Evolutionary conservation across 2,113 vertebrate species (phyloP).

Genomic region (Paraplagusia blochii): DNA sequence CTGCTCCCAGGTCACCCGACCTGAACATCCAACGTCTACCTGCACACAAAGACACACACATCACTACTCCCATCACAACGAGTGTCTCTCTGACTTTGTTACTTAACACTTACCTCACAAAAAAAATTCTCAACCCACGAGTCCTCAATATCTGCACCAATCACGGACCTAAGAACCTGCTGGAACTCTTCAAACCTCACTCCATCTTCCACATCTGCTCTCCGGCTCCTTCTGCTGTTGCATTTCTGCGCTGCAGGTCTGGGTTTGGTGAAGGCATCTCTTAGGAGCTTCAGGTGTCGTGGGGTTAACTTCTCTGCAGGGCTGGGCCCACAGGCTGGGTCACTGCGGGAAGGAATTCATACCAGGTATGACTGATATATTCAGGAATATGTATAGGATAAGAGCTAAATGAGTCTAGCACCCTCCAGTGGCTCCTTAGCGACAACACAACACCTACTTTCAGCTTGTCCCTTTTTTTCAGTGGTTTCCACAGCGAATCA

Average conservation of each 20-base stretch:
- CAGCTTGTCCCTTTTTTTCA: too few species aligned
- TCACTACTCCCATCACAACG: background rate
- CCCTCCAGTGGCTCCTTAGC: slow-evolving; percentile 47
- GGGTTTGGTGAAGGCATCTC: slow-evolving; percentile 42
- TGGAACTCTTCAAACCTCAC: slow-evolving; percentile 59
- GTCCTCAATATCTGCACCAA: slow-evolving; percentile 35
- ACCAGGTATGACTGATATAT: background rate
- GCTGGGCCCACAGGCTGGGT: slow-evolving; percentile 26
- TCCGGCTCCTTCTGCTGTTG: slow-evolving; percentile 1
- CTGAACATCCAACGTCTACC: slow-evolving; percentile 50
- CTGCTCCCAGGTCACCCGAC: slow-evolving; percentile 55
- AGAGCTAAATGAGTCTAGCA: slow-evolving; percentile 20
- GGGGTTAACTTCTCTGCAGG: slow-evolving; percentile 49
- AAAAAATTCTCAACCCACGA: slow-evolving; percentile 56
- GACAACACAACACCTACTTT: slow-evolving; percentile 26
- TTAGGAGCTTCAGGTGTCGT: slow-evolving; percentile 50
- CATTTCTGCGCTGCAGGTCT: background rate
- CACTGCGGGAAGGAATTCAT: slow-evolving; percentile 25
- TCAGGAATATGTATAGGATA: too few species aligned
- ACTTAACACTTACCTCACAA: slow-evolving; percentile 51
- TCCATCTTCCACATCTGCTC: slow-evolving; percentile 13
- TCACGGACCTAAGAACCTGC: slow-evolving; percentile 35
- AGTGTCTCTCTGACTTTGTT: background rate
- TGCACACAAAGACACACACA: slow-evolving; percentile 18
- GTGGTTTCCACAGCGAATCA: too few species aligned